Evolutionary conservation across 53 echinoderm and acorn worm genomes (phyloP), one percentile per base, ranked within the genome.

Genomic region (Echinometra lucunter): DNA sequence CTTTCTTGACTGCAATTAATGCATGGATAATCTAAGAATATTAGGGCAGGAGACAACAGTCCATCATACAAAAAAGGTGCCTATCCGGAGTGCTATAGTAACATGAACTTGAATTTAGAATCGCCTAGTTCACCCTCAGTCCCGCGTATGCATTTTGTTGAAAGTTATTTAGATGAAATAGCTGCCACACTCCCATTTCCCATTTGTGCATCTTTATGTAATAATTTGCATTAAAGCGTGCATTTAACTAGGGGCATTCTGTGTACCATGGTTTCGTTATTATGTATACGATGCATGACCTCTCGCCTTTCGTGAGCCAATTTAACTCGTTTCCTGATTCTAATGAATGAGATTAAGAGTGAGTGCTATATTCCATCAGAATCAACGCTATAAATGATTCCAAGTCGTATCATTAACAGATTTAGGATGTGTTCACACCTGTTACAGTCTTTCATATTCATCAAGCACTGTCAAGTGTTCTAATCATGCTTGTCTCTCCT

Each of bases 271-370:
- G 81, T 81, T 81, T 81, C 81, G 25, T 81, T 9, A 4, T 81
- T 44, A 81, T 81, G 42, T 81, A 81, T 81, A 40, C 81, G 44
- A 81, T 7, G 81, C 45, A 42, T 44, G 81, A 53, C 42, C 44
- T 44, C 44, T 6, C 9, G 23, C 17, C 23, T 44, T 81, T 81
- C 23, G 44, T 81, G 42, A 81, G 23, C 23, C 81, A 81, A 81
- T 81, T 81, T 44, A 44, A 81, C 19, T 44, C 23, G 23, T 81
- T 81, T 81, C 81, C 44, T 44, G 81, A 81, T 16, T 81, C 25
- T 81, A 81, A 44, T 44, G 81, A 81, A 81, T 81, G 44, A 40
- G 81, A 81, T 81, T 81, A 81, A 81, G 81, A 40, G 81, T 42
- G 81, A 81, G 81, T 44, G 81, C 44, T 81, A 81, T 81, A 44